Conservation (phyloP, 2,888 invertebrate species). For the Pyrrhopygopsis socrates region DNA sequence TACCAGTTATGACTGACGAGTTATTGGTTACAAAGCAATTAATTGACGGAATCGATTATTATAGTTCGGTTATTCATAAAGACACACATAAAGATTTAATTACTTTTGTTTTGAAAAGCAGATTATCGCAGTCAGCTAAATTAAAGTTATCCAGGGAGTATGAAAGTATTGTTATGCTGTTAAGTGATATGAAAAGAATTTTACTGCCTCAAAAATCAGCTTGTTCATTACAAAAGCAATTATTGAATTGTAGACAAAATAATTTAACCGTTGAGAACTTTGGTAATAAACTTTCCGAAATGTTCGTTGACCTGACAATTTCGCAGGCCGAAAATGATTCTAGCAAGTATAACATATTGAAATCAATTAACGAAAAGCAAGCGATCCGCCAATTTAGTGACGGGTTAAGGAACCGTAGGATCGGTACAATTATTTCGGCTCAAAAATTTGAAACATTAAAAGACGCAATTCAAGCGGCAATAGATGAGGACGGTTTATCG, state of each 20-base stretch:
- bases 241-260: conserved; percentile 18
- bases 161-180: conserved; percentile 4
- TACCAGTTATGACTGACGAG: not conserved
- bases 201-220: conserved; percentile 3
- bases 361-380: conserved; percentile 23
- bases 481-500: conserved; percentile 31
- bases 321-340: not conserved
- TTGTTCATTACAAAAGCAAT: conserved; percentile 21
- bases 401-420: conserved; percentile 13
- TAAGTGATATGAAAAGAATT: conserved; percentile 14
- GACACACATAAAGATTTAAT: conserved; percentile 7
- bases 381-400: conserved; percentile 22
- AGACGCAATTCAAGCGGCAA: conserved; percentile 39
- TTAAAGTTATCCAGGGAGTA: conserved; percentile 20
- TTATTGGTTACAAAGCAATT: not conserved
- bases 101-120: conserved; percentile 25
- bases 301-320: conserved; percentile 7
- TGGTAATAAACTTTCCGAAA: conserved; percentile 16
- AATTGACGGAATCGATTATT: conserved; percentile 4
- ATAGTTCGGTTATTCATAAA: not conserved
- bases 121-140: conserved; percentile 24
- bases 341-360: not conserved
- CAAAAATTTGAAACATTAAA: conserved; percentile 27
- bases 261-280: conserved; percentile 12
- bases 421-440: conserved; percentile 36